These are phyloP conservation scores for Mesocentrotus franciscanus DNA, from an alignment of 53 echinoderm and acorn worm genomes.

Conservation along the genomic window DNA sequence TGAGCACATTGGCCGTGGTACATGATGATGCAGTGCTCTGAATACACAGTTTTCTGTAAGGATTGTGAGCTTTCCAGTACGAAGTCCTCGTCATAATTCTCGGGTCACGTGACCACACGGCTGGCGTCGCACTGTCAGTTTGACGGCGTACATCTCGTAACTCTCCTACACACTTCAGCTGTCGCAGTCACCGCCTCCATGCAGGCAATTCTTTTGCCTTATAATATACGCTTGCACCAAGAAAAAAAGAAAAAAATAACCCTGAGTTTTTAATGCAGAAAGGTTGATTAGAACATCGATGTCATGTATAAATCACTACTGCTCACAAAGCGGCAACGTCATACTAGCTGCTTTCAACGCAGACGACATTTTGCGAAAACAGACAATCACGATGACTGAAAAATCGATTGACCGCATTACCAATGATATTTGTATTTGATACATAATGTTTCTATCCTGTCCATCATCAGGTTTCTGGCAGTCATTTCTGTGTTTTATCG, in stretches of 20 bases:
- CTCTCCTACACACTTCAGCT: conserved; percentile 52
- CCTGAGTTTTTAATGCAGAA: conserved; percentile 68
- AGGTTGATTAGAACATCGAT: conserved; percentile 47
- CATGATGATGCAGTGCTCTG: background rate
- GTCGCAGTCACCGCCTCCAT: conserved; percentile 41
- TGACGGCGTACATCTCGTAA: conserved; percentile 47
- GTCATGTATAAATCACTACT: conserved; percentile 60
- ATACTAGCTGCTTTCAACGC: background rate
- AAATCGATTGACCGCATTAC: conserved; percentile 3
- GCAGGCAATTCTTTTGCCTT: background rate
- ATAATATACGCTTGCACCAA: conserved; percentile 35
- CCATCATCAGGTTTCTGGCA: conserved; percentile 20
- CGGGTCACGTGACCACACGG: conserved; percentile 60
- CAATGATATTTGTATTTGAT: background rate
- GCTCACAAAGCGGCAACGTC: conserved; percentile 54
- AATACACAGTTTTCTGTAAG: conserved; percentile 10
- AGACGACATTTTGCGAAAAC: conserved; percentile 12
- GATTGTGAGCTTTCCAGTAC: background rate
- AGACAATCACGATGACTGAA: conserved; percentile 8
- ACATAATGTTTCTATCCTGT: background rate
- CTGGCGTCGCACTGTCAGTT: conserved; percentile 57
- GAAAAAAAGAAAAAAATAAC: conserved; percentile 21
- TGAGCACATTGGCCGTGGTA: background rate
- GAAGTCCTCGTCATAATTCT: background rate
- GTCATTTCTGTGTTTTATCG: conserved; percentile 88